Evolutionary conservation across 2,888 invertebrate species (phyloP), one percentile per base, ranked within the genome.

Genomic region (Volucella inflata): DNA sequence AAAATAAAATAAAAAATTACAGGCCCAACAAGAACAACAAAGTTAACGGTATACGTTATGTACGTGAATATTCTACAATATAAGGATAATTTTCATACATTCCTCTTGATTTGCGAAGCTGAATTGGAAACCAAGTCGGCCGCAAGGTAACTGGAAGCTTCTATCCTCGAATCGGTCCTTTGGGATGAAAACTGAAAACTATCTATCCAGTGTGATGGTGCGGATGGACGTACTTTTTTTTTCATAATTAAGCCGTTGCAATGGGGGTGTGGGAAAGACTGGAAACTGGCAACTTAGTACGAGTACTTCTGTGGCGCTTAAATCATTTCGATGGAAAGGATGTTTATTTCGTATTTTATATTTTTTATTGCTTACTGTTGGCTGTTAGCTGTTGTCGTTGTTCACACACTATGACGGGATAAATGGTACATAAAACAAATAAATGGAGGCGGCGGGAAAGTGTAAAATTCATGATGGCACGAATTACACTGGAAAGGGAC

Each of bases 41-140:
- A 16, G 16, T 14, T 30, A 51, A 14, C 42, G 42, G 42, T 12
- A 44, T 50, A 59, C 14, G 42, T 68, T n/a, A 75, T 42, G 17
- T 38, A n/a, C 11, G 30, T 30, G 0, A 30, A 16, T 30, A 62
- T 44, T 30, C 16, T 65, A 36, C 30, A 71, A 64, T 65, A 36
- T 42, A 71, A 64, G 68, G 64, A 83, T 81, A 67, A 85, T 85
- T 81, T 81, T 77, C 85, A 81, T 81, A 81, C 68, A 72, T 85
- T 81, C 68, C 81, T 85, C 72, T 62, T 81, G 81, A 77, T 80
- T 81, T 76, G 75, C 74, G 48, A 42, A 80, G 42, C 79, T 30
- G 6, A 75, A 60, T 62, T 50, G 60, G 44, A 76, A 80, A 71
- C 46, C 75, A 75, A 84, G 75, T 75, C 80, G 75, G 74, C 68